Evolutionary conservation across 2,888 invertebrate genomes (phyloP).

Genomic region (Trilocha varians): DNA sequence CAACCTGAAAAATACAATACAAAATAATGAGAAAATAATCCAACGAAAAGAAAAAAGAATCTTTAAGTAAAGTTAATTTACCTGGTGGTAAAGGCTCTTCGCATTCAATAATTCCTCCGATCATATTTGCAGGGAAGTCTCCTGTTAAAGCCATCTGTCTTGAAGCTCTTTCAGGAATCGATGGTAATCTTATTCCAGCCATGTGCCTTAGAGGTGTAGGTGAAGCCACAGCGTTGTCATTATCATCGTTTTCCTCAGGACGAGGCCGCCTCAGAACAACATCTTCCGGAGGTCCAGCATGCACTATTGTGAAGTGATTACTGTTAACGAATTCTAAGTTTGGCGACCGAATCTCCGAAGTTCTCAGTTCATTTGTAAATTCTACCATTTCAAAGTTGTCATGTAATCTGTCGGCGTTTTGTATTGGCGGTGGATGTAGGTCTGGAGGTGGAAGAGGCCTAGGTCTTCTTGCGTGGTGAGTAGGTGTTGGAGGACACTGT

Average conservation of each 20-base stretch:
- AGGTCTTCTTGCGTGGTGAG: slow-evolving; percentile 84
- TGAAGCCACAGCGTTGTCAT: slow-evolving; percentile 66
- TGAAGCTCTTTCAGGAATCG: slow-evolving; percentile 83
- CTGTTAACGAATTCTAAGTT: slow-evolving; percentile 72
- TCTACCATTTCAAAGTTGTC: slow-evolving; percentile 65
- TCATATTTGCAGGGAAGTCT: slow-evolving; percentile 69
- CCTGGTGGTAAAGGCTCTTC: slow-evolving; percentile 91
- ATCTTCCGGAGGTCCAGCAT: slow-evolving; percentile 64
- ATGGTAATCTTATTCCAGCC: slow-evolving; percentile 83
- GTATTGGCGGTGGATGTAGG: slow-evolving; percentile 67
- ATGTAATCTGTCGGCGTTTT: slow-evolving; percentile 44
- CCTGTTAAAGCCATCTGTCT: slow-evolving; percentile 71
- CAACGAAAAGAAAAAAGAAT: slow-evolving; percentile 1
- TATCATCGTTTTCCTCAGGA: slow-evolving; percentile 55
- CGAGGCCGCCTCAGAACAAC: slow-evolving; percentile 63
- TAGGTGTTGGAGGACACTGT: slow-evolving; percentile 90
- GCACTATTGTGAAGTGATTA: slow-evolving; percentile 71
- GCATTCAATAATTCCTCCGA: slow-evolving; percentile 73
- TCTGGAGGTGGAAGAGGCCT: slow-evolving; percentile 74
- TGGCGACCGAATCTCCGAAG: slow-evolving; percentile 68
- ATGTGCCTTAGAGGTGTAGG: slow-evolving; percentile 78
- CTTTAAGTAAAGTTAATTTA: slow-evolving; percentile 42
- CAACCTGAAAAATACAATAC: slow-evolving; percentile 77
- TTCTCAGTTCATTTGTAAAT: slow-evolving; percentile 61
- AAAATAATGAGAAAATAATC: not conserved